Conservation (phyloP, 2,113 vertebrate genomes). For the Danio rerio region GRCz12tu NC_133176.1:14578001-14578500, state of each 20-base stretch:
- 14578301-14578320: constrained; percentile 36
- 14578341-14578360: not conserved
- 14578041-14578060: not conserved
- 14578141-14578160: not conserved
- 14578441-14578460: not conserved
- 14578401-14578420: not conserved
- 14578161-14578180: constrained; percentile 14
- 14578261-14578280: constrained; percentile 34
- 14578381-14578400: not conserved
- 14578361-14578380: not conserved
- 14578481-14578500: not conserved
- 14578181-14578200: constrained; percentile 16
- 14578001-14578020: not conserved
- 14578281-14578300: constrained; percentile 33
- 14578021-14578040: not conserved
- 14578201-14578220: constrained; percentile 13
- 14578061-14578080: not conserved
- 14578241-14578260: constrained; percentile 11
- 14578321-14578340: constrained; percentile 2
- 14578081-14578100: not conserved
- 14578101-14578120: not conserved
- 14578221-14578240: constrained; percentile 1
- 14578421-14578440: constrained; percentile 12
- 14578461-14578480: constrained; percentile 3
- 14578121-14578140: not conserved